Conservation (phyloP, 1,140 invertebrate species). For the Leptopilina clavipes region DNA sequence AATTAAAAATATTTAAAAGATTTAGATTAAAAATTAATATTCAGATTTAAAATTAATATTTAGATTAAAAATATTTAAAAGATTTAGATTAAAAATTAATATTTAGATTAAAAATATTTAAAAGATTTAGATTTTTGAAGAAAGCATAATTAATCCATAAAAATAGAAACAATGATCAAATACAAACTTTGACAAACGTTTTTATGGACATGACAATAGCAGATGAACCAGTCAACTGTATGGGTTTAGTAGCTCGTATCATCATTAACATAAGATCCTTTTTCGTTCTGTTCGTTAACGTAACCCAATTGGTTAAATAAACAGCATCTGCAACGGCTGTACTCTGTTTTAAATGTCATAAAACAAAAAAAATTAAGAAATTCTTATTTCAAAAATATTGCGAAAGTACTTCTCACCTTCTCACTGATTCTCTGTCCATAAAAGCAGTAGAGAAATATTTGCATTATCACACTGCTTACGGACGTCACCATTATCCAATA, state of each 20-base stretch:
- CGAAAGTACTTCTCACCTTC: neutral
- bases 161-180: too few relatives aligned
- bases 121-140: too few relatives aligned
- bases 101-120: too few relatives aligned
- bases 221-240: neutral
- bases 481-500: neutral
- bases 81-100: too few relatives aligned
- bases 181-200: neutral
- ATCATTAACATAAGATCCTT: neutral
- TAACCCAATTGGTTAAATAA: neutral
- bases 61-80: too few relatives aligned
- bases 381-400: too few relatives aligned
- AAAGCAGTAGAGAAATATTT: neutral
- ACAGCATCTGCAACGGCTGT: neutral
- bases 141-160: too few relatives aligned
- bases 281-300: neutral
- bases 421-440: neutral
- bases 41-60: too few relatives aligned
- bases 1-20: too few relatives aligned
- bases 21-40: too few relatives aligned
- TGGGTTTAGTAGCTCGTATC: neutral
- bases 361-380: too few relatives aligned
- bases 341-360: neutral
- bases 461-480: neutral
- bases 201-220: neutral